These are phyloP conservation scores for Aphelenchoides bicaudatus DNA, from an alignment of 2,888 invertebrate genomes.

Conservation along the genomic window DNA sequence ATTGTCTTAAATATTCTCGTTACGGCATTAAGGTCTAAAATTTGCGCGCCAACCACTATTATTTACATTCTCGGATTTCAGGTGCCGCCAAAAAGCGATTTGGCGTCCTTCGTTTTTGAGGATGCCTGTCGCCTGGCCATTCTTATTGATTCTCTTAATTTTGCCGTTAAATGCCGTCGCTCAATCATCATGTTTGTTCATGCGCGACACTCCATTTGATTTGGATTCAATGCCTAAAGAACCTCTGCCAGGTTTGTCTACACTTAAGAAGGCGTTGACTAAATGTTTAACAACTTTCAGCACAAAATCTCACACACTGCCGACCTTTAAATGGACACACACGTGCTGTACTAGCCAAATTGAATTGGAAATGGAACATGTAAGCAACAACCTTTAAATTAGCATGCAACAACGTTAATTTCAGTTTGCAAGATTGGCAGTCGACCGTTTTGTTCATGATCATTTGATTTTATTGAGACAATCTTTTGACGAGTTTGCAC, in stretches of 20 bases:
- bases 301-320: constrained; percentile 22
- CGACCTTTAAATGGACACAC: constrained; percentile 10
- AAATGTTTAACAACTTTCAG: neutral
- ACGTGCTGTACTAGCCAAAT: constrained; percentile 36
- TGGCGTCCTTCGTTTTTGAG: too few relatives aligned
- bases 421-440: constrained; percentile 20
- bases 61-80: too few relatives aligned
- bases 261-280: neutral
- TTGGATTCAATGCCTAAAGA: constrained; percentile 25
- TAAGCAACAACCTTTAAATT: too few relatives aligned
- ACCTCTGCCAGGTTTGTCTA: constrained; percentile 13
- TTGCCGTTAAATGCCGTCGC: constrained; percentile 2
- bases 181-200: constrained; percentile 30
- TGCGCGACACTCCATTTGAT: constrained; percentile 25
- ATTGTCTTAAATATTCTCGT: too few relatives aligned
- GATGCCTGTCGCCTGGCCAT: neutral
- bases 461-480: constrained; percentile 23
- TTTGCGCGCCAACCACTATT: too few relatives aligned
- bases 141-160: neutral
- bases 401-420: too few relatives aligned
- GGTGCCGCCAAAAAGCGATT: too few relatives aligned
- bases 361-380: constrained; percentile 29
- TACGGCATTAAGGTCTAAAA: too few relatives aligned
- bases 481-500: constrained; percentile 27
- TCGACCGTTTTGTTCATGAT: constrained; percentile 23